Conservation (phyloP, 1,140 invertebrate species). For the Zaprionus nigranus region DNA sequence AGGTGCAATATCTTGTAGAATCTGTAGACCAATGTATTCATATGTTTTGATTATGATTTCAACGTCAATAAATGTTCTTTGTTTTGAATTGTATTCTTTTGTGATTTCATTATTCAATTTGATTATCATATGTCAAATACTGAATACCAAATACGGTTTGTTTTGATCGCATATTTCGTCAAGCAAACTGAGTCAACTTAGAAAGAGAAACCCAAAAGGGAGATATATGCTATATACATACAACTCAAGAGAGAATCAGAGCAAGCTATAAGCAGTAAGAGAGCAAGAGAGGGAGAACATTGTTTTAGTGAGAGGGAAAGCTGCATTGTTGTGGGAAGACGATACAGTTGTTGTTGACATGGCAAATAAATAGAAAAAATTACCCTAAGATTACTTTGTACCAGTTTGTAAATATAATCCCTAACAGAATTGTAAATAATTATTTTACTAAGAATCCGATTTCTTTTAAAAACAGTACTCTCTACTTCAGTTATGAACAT, state of each 20-base stretch:
- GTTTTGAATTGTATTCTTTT: neutral
- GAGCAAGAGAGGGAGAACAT: neutral
- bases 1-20: too few species aligned
- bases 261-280: neutral
- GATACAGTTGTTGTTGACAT: neutral
- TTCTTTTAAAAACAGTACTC: too few species aligned
- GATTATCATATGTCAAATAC: conserved; percentile 61
- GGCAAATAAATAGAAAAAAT: neutral
- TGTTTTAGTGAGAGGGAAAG: neutral
- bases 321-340: neutral
- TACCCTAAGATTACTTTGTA: neutral
- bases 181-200: conserved; percentile 30
- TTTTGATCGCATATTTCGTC: conserved; percentile 84
- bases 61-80: conserved; percentile 18
- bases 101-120: neutral
- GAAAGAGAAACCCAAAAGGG: neutral
- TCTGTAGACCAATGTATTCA: neutral
- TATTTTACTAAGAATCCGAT: too few species aligned
- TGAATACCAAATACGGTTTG: conserved; percentile 78
- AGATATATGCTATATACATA: too few species aligned
- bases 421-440: neutral
- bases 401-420: neutral
- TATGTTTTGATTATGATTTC: neutral
- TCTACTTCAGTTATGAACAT: too few species aligned
- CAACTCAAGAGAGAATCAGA: neutral